Conservation (phyloP, 1,140 invertebrate species). For the Drosophila jambulina region DNA sequence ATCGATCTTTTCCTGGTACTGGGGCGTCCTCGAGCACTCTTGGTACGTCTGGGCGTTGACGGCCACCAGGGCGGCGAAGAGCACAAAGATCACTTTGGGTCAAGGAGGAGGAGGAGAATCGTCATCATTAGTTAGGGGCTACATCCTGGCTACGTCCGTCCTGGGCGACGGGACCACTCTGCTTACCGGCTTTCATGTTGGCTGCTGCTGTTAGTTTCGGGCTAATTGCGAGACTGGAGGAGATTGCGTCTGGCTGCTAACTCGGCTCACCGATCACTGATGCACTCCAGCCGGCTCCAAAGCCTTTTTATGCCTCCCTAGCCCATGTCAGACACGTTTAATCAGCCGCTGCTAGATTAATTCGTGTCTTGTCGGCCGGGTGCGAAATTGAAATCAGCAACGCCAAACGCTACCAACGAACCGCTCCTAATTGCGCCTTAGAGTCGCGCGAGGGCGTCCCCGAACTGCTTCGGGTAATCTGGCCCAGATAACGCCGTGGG, state of each 20-base stretch:
- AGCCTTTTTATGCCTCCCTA: constrained; percentile 62
- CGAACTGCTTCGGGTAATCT: constrained; percentile 29
- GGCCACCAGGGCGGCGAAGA: constrained; percentile 56
- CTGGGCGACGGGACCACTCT: not conserved
- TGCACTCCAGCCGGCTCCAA: constrained; percentile 18
- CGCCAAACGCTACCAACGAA: constrained; percentile 37
- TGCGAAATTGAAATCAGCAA: constrained; percentile 63
- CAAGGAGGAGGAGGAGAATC: not conserved
- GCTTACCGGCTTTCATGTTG: constrained; percentile 72
- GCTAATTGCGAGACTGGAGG: constrained; percentile 21
- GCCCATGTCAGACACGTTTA: constrained; percentile 55
- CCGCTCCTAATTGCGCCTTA: constrained; percentile 51
- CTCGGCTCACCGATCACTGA: constrained; percentile 66
- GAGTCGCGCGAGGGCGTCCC: constrained; percentile 11
- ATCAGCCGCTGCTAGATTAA: constrained; percentile 74
- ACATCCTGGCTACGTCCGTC: constrained; percentile 25
- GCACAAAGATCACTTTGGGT: constrained; percentile 49
- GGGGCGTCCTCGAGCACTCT: constrained; percentile 14
- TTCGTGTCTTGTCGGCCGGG: constrained; percentile 53
- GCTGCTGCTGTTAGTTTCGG: constrained; percentile 14
- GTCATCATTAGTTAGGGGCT: not conserved
- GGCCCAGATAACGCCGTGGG: constrained; percentile 8
- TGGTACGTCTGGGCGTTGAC: constrained; percentile 28
- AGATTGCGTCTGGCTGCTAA: constrained; percentile 50
- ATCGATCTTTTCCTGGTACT: constrained; percentile 25